Percentiles rank a stretch among this genome's conserved stretches.
Evolutionary conservation across 1,140 invertebrate species (phyloP).

Genomic region (Plectus sambesii): DNA sequence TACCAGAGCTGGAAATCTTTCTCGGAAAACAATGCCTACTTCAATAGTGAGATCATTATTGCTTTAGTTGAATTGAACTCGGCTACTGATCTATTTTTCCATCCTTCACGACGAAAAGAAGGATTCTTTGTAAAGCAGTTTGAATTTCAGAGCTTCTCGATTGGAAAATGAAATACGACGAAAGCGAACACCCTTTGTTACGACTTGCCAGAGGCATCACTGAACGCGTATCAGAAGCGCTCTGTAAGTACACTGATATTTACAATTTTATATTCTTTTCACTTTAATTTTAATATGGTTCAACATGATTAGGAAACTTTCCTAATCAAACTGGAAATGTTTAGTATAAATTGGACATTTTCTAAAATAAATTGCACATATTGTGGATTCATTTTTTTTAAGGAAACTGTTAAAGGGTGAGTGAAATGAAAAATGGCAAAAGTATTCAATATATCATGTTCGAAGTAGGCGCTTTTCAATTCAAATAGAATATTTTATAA

Average conservation of each 20-base stretch:
- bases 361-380: too few relatives aligned
- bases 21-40: conserved; percentile 88
- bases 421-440: too few relatives aligned
- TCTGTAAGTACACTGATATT: conserved; percentile 24
- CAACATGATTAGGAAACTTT: too few relatives aligned
- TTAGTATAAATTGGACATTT: too few relatives aligned
- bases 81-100: background rate
- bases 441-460: too few relatives aligned
- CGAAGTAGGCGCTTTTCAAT: too few relatives aligned
- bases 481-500: too few relatives aligned
- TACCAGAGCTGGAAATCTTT: conserved; percentile 97
- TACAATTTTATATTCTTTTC: conserved; percentile 7
- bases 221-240: conserved; percentile 61
- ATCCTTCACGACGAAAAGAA: background rate
- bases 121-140: conserved; percentile 17
- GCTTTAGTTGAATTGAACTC: background rate
- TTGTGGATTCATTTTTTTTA: too few relatives aligned
- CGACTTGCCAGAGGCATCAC: conserved; percentile 76
- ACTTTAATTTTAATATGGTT: conserved; percentile 1
- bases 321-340: background rate
- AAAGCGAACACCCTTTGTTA: conserved; percentile 89
- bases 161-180: conserved; percentile 95
- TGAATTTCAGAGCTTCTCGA: conserved; percentile 59
- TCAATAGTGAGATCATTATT: conserved; percentile 62
- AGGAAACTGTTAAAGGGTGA: too few relatives aligned